A percentile compares a stretch with the other conserved stretches of the same genome.
These are phyloP conservation scores for Oxycera nigricornis DNA, from an alignment of 2,888 invertebrate species.

Conservation along the genomic window DNA sequence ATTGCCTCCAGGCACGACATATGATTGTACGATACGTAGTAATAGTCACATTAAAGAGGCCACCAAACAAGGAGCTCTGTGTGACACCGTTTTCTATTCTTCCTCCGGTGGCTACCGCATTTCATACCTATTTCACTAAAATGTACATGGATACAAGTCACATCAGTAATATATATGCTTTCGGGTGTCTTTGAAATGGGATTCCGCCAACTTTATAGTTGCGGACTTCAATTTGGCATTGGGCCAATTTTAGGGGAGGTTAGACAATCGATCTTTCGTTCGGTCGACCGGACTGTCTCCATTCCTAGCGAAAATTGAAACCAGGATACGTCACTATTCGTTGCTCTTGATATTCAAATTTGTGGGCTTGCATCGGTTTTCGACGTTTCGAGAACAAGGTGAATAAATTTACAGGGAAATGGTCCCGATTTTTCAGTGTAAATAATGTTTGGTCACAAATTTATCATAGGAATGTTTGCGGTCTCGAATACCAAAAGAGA, in stretches of 20 bases:
- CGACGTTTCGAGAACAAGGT: neutral
- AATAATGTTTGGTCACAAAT: conserved; percentile 1
- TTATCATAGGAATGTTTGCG: conserved; percentile 7
- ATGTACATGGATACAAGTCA: neutral
- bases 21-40: neutral
- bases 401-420: neutral
- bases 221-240: conserved; percentile 36
- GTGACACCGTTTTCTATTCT: too few species aligned
- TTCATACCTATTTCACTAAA: too few species aligned
- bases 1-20: conserved; percentile 10
- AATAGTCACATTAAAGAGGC: neutral
- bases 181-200: conserved; percentile 4
- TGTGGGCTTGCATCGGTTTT: neutral
- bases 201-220: conserved; percentile 25
- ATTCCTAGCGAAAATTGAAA: neutral
- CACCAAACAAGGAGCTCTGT: too few species aligned
- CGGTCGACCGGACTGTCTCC: too few species aligned
- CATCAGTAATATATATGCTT: neutral
- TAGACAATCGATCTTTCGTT: too few species aligned
- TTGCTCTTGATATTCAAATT: neutral
- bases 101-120: too few species aligned
- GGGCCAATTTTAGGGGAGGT: conserved; percentile 17
- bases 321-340: neutral
- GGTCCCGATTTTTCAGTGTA: neutral
- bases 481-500: too few species aligned